Conservation (phyloP, 2,888 invertebrate species). For the Pseudeuparius sepicola region DNA sequence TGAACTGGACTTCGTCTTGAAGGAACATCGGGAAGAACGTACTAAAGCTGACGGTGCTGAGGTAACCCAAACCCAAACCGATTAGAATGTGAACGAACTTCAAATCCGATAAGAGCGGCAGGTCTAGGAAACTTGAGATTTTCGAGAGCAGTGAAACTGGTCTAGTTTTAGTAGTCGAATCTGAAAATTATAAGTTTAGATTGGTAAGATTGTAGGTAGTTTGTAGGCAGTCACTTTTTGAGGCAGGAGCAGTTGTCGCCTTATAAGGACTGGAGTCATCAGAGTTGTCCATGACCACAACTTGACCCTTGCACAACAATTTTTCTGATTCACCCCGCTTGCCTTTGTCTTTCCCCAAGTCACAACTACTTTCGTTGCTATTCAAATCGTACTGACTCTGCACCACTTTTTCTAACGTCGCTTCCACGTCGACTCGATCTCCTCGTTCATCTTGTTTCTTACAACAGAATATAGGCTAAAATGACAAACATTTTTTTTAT, state of each 20-base stretch:
- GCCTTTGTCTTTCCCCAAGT: constrained; percentile 8
- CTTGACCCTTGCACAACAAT: no score
- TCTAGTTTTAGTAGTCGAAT: no score
- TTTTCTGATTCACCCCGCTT: no score
- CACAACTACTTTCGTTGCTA: constrained; percentile 1
- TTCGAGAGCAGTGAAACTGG: no score
- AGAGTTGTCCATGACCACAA: no score
- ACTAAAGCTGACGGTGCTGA: constrained; percentile 59
- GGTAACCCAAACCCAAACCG: constrained; percentile 56
- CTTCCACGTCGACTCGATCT: no score
- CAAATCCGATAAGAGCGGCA: constrained; percentile 51
- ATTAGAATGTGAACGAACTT: constrained; percentile 57
- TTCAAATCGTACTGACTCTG: constrained; percentile 10
- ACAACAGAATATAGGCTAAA: constrained; percentile 26
- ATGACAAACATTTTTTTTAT: constrained; percentile 5
- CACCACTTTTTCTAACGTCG: not conserved
- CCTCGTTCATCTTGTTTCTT: constrained; percentile 17
- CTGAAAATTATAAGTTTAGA: no score
- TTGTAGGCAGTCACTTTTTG: constrained; percentile 37
- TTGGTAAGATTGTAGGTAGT: no score
- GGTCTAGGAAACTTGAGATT: no score
- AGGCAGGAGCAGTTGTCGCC: constrained; percentile 13
- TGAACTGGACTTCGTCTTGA: constrained; percentile 39
- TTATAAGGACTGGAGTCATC: no score
- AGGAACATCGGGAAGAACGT: constrained; percentile 61